These are phyloP conservation scores for Aegithalos caudatus DNA, from an alignment of 2,113 vertebrate species.

Conservation along the genomic window DNA sequence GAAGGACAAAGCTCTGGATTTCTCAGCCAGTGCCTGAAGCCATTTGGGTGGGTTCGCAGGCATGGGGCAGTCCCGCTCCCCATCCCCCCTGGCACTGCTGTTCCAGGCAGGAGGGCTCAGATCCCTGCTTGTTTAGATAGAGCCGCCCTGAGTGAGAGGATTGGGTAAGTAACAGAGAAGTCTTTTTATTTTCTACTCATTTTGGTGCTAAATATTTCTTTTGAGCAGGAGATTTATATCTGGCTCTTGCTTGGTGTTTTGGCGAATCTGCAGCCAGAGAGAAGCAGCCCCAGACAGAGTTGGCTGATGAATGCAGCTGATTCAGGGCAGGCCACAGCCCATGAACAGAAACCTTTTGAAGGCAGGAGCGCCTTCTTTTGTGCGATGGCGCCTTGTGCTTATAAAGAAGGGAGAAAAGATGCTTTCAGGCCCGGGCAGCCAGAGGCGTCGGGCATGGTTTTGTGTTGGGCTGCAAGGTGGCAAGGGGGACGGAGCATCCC, in stretches of 20 bases:
- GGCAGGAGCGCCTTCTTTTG: background rate
- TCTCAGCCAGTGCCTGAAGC: background rate
- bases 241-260: background rate
- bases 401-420: background rate
- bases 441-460: fast-evolving
- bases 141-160: background rate
- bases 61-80: background rate
- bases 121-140: background rate
- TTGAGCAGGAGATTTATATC: constrained; percentile 24
- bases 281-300: background rate
- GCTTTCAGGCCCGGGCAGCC: background rate
- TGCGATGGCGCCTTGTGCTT: background rate
- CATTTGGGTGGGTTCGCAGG: background rate
- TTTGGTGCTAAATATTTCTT: constrained; percentile 29
- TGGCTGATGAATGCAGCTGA: constrained; percentile 2
- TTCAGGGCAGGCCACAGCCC: background rate
- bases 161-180: constrained; percentile 28
- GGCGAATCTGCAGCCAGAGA: background rate
- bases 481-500: fast-evolving
- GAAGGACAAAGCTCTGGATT: background rate
- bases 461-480: background rate
- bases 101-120: background rate
- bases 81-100: background rate
- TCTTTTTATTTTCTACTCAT: background rate
- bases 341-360: background rate